phyloP scores from a whole-genome alignment of 2,113 vertebrate species.

The Takifugu bimaculatus region DNA sequence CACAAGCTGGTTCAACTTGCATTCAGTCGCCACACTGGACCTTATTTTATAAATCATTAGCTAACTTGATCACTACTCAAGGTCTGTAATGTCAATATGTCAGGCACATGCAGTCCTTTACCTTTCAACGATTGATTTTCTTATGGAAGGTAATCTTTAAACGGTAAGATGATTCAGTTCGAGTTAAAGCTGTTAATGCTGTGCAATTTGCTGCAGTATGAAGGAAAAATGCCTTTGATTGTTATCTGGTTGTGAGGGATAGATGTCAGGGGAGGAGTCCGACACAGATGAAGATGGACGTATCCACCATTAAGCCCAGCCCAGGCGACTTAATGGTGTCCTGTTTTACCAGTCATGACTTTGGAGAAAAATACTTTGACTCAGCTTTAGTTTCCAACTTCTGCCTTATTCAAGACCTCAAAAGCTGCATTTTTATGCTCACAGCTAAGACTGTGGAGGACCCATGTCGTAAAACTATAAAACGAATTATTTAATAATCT shows the following conservation, averaged over 20 bases:
- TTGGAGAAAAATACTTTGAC: constrained; percentile 9
- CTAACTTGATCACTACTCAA: constrained; percentile 39
- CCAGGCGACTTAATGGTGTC: constrained; percentile 21
- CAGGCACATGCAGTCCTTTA: background rate
- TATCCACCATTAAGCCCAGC: constrained; percentile 43
- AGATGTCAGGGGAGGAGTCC: constrained; percentile 36
- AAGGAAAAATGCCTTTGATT: constrained; percentile 47
- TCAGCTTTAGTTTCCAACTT: too few relatives aligned
- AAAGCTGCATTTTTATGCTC: too few relatives aligned
- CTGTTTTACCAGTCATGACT: constrained; percentile 37
- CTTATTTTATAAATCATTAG: constrained; percentile 61
- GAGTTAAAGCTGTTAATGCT: too few relatives aligned
- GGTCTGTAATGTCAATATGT: constrained; percentile 36
- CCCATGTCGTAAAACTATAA: too few relatives aligned
- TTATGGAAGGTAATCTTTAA: too few relatives aligned
- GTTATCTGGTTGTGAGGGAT: constrained; percentile 32
- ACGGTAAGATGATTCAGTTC: too few relatives aligned
- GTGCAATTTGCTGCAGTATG: too few relatives aligned
- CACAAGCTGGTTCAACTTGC: constrained; percentile 49
- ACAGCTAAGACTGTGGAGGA: too few relatives aligned
- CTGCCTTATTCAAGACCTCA: too few relatives aligned
- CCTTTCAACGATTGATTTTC: background rate
- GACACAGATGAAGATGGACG: constrained; percentile 47
- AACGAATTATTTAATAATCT: too few relatives aligned
- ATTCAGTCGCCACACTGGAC: constrained; percentile 31